phyloP scores from a whole-genome alignment of 2,113 vertebrate species.

The Herpailurus yagouaroundi region DNA sequence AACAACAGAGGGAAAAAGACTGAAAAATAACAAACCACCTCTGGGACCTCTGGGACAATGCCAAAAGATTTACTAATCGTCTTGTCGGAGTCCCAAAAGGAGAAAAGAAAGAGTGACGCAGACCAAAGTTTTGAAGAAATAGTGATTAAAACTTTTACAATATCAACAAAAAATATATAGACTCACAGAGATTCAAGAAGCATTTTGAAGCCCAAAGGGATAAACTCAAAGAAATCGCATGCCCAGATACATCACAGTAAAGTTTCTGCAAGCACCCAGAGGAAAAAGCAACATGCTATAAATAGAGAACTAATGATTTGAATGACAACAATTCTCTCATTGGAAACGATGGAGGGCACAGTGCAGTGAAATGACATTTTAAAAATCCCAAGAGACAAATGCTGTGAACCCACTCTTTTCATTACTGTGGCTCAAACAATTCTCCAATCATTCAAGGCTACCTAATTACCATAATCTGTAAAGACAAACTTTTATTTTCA shows the following conservation, averaged over 20 bases:
- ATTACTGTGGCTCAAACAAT: neutral
- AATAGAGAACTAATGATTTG: neutral
- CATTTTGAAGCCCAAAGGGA: neutral
- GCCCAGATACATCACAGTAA: neutral
- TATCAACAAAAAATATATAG: neutral
- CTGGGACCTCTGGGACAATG: neutral
- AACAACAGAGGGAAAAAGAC: neutral
- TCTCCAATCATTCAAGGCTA: neutral
- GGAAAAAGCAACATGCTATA: neutral
- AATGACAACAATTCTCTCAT: neutral
- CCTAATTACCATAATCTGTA: neutral
- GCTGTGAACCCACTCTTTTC: neutral
- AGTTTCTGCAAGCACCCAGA: neutral
- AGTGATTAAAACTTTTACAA: neutral
- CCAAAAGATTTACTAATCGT: neutral
- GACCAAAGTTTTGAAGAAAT: conserved; percentile 26
- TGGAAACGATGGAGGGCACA: neutral
- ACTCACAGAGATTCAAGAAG: neutral
- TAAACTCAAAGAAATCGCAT: neutral
- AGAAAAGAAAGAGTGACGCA: neutral
- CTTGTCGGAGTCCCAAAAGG: neutral
- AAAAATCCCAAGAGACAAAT: neutral
- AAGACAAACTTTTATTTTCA: neutral
- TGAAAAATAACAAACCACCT: neutral
- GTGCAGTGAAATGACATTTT: neutral